A percentile compares a stretch with the other conserved stretches of the same genome.
These are phyloP conservation scores for Erinaceus europaeus DNA, from an alignment of 2,113 vertebrate species.

Conservation along the genomic window DNA sequence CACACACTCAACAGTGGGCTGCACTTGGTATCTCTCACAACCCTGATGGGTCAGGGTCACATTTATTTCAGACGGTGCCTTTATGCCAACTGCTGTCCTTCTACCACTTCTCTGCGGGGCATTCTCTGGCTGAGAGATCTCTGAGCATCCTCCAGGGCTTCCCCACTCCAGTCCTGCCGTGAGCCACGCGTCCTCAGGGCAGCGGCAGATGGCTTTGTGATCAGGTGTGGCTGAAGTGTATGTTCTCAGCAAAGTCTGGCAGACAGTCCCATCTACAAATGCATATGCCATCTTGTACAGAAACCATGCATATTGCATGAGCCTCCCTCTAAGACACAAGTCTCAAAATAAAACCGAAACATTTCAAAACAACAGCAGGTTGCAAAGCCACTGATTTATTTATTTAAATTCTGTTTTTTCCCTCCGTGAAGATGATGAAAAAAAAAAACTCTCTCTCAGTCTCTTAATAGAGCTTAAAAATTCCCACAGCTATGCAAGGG, in stretches of 20 bases:
- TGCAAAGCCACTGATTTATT: slow-evolving; percentile 28
- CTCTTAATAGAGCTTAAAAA: neutral
- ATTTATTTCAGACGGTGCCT: slow-evolving; percentile 3
- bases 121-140: neutral
- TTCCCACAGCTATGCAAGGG: accelerated
- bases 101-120: neutral
- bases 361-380: slow-evolving; percentile 79
- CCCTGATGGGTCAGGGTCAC: neutral
- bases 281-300: slow-evolving; percentile 69
- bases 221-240: slow-evolving; percentile 39
- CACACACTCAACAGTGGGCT: no score
- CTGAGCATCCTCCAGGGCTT: neutral
- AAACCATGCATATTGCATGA: slow-evolving; percentile 75
- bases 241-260: slow-evolving; percentile 62
- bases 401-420: slow-evolving; percentile 49
- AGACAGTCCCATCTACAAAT: slow-evolving; percentile 33
- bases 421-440: slow-evolving; percentile 10
- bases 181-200: neutral
- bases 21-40: neutral
- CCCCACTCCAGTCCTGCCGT: neutral
- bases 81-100: neutral
- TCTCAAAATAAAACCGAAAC: slow-evolving; percentile 78
- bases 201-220: slow-evolving; percentile 36
- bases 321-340: slow-evolving; percentile 60
- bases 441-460: neutral